These are phyloP conservation scores for Callaeas wilsoni DNA, from an alignment of 2,113 vertebrate species.

Conservation along the genomic window DNA sequence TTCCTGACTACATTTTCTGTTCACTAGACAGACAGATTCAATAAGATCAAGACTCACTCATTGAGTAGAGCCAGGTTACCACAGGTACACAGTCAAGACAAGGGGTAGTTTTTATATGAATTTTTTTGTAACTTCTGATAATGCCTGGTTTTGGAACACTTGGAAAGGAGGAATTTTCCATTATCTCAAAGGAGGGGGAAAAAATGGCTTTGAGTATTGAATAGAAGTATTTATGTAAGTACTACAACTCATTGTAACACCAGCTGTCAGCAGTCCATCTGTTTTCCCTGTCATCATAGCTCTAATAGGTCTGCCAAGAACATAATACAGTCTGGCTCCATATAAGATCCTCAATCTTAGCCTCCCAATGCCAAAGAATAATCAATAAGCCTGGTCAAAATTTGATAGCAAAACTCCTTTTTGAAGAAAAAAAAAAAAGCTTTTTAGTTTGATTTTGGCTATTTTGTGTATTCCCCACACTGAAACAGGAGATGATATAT, in stretches of 20 bases:
- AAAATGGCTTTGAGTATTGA: neutral
- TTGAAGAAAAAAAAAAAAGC: neutral
- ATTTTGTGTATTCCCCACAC: neutral
- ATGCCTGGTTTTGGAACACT: neutral
- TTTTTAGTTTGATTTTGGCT: neutral
- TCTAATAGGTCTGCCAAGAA: neutral
- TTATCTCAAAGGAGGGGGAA: neutral
- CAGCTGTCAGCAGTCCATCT: neutral
- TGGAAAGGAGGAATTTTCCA: neutral
- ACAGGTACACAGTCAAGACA: neutral
- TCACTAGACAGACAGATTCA: neutral
- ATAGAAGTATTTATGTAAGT: neutral
- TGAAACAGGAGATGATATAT: neutral
- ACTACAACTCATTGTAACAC: neutral
- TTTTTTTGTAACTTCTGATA: neutral
- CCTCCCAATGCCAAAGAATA: neutral
- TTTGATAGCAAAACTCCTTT: neutral
- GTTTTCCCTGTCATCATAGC: neutral
- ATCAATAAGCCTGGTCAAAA: neutral
- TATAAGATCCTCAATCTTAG: neutral
- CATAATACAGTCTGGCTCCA: neutral
- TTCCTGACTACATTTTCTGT: neutral
- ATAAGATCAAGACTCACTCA: neutral
- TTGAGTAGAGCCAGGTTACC: neutral
- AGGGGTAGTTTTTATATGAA: rapidly evolving